These are phyloP conservation scores for Atethmia centrago DNA, from an alignment of 2,888 invertebrate genomes.

Conservation along the genomic window DNA sequence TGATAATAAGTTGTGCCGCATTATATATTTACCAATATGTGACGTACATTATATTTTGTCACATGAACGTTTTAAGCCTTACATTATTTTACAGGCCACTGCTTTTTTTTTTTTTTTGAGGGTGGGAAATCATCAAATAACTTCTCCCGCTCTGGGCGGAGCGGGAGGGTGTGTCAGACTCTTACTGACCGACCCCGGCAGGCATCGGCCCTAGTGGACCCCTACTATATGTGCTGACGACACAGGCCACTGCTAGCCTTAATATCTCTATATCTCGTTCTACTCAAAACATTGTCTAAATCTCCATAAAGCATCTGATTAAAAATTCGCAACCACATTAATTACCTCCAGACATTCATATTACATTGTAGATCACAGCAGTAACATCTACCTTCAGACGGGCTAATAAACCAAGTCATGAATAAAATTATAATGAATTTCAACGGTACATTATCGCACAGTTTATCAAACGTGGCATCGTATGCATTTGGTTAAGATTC, in stretches of 20 bases:
- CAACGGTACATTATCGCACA: conserved; percentile 76
- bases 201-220: too few species aligned
- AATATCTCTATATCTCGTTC: background rate
- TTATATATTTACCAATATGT: too few species aligned
- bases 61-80: too few species aligned
- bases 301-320: conserved; percentile 44
- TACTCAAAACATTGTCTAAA: conserved; percentile 2
- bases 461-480: conserved; percentile 79
- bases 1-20: too few species aligned
- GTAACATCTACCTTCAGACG: conserved; percentile 59
- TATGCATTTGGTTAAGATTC: conserved; percentile 76
- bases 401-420: conserved; percentile 81
- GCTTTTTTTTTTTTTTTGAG: too few species aligned
- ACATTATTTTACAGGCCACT: too few species aligned
- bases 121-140: too few species aligned
- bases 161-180: too few species aligned
- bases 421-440: conserved; percentile 88
- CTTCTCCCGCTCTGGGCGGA: too few species aligned
- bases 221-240: too few species aligned
- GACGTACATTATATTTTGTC: too few species aligned
- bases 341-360: conserved; percentile 66
- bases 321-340: conserved; percentile 64
- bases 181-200: too few species aligned
- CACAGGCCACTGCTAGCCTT: background rate
- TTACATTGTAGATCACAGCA: conserved; percentile 68